Evolutionary conservation across 2,113 vertebrate genomes (phyloP), one percentile per base, ranked within the genome.

Genomic region (Poeciliopsis occidentalis): DNA sequence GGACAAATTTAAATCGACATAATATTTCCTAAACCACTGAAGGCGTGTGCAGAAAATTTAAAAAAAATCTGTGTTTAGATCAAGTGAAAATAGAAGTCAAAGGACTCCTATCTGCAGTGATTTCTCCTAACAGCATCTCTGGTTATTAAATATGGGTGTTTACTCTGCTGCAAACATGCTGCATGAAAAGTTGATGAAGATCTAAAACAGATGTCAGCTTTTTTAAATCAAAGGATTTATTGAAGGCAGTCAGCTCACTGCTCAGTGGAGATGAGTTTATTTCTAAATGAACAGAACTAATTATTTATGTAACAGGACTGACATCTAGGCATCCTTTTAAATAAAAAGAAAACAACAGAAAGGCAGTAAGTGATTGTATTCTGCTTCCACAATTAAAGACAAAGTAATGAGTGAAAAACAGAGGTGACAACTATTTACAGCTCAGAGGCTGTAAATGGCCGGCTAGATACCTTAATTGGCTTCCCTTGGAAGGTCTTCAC

Each of bases 401-500:
- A 57, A 57, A 57, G 24, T n/a, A 57, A 57, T 57, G 8, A n/a
- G 51, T 24, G 24, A 57, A 3, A 57, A 57, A n/a, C 24, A 57
- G 51, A 57, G 22, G 24, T 8, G 5, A 22, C 7, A 8, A 57
- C 29, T 2, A 29, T 29, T 29, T 29, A 29, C 5, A 8, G 2
- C 22, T n/a, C 22, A 11, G 7, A 57, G 51, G 51, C 5, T 24
- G 34, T 57, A 64, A 30, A 64, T 12, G 32, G 30, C 4, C 51
- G 10, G 10, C 4, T 0, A 15, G 39, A 5, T 78, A 95, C 94
- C 93, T 95, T 95, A 60, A 95, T 94, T 0, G 94, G 93, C 80
- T 95, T 95, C 93, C 97, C 98, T 95, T 99, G 97, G 90, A 99
- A 99, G 80, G 94, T 99, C 94, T 98, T 99, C 79, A 99, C 97